Evolutionary conservation across 2,888 invertebrate genomes (phyloP).

Genomic region (Nomada lathburiana): DNA sequence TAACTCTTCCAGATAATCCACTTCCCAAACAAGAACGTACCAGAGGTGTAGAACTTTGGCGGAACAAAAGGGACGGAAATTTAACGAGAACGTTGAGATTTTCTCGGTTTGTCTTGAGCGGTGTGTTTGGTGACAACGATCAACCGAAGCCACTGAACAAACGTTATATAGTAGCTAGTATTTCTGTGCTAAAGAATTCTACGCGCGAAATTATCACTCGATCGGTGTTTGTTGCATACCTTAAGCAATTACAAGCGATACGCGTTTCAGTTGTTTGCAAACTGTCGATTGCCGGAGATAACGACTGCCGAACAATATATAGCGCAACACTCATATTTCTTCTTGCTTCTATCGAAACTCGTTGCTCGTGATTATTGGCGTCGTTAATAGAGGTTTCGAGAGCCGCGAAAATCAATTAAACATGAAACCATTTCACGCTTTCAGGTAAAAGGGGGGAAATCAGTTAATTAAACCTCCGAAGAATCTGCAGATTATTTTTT

Average conservation of each 20-base stretch:
- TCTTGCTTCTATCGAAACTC: conserved; percentile 33
- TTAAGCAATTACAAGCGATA: conserved; percentile 9
- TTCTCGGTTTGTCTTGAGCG: conserved; percentile 10
- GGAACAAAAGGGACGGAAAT: conserved; percentile 32
- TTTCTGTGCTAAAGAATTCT: not conserved
- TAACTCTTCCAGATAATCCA: conserved; percentile 50
- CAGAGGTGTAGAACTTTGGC: not conserved
- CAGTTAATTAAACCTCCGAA: no score
- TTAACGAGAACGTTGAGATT: conserved; percentile 48
- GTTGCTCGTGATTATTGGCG: conserved; percentile 55
- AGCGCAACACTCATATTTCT: conserved; percentile 27
- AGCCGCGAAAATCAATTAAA: not conserved
- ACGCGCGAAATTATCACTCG: not conserved
- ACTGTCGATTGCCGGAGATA: conserved; percentile 29
- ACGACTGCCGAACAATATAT: conserved; percentile 36
- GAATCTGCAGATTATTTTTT: no score
- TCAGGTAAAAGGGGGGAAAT: not conserved
- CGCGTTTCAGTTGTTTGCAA: not conserved
- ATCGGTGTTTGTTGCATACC: not conserved
- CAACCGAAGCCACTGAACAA: not conserved
- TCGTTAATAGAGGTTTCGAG: conserved; percentile 17
- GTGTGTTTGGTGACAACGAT: not conserved
- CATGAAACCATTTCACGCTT: no score
- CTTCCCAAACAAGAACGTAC: conserved; percentile 26
- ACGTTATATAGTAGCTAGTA: not conserved